Evolutionary conservation across 2,888 invertebrate genomes (phyloP).

Genomic region (Syrphus vitripennis): DNA sequence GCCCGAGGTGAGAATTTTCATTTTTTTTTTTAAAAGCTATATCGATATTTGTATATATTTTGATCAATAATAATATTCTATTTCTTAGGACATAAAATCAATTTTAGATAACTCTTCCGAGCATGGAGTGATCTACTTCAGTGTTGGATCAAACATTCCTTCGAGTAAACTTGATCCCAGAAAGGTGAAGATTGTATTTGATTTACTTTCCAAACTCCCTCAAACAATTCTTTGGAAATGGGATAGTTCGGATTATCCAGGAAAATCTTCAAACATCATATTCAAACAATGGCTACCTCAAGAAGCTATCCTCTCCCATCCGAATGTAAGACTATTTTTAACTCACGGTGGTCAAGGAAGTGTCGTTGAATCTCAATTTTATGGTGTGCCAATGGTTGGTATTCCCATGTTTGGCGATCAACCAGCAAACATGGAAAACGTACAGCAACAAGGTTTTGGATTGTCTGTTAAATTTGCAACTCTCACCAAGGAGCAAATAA

Average conservation of each 20-base stretch:
- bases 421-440: constrained; percentile 88
- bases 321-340: constrained; percentile 82
- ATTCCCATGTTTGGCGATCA: constrained; percentile 90
- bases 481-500: constrained; percentile 31
- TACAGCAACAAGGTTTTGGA: constrained; percentile 83
- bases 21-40: too few relatives aligned
- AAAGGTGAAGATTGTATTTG: constrained; percentile 82
- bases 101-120: constrained; percentile 74
- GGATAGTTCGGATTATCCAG: constrained; percentile 79
- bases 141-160: constrained; percentile 76
- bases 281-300: constrained; percentile 83
- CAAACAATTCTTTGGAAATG: constrained; percentile 85
- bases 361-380: constrained; percentile 89
- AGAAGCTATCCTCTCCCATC: constrained; percentile 88
- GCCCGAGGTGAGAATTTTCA: constrained; percentile 75
- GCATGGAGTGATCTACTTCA: constrained; percentile 79
- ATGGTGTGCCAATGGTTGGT: constrained; percentile 88
- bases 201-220: constrained; percentile 83
- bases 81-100: constrained; percentile 73
- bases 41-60: too few relatives aligned
- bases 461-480: neutral
- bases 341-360: constrained; percentile 84
- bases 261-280: too few relatives aligned
- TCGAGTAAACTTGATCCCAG: constrained; percentile 78
- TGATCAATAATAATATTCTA: too few relatives aligned